A percentile compares a stretch with the other conserved stretches of the same genome.
Evolutionary conservation across 2,113 vertebrate genomes (phyloP).

Genomic region (Harpagus bidentatus): DNA sequence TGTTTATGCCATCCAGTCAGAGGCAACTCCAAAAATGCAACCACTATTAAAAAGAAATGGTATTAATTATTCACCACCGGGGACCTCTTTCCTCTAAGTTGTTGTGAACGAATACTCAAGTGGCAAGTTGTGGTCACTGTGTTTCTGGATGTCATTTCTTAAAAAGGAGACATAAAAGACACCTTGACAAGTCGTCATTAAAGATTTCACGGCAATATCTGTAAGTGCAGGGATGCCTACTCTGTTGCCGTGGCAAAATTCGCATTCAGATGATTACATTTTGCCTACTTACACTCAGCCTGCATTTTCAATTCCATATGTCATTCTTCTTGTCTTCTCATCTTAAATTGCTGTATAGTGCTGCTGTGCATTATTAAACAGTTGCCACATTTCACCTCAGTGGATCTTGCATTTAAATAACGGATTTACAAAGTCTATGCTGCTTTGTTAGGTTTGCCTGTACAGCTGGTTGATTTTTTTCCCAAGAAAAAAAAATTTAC

Average conservation of each 20-base stretch:
- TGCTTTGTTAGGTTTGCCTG: not conserved
- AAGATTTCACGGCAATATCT: not conserved
- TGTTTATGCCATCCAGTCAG: not conserved
- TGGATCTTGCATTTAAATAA: not conserved
- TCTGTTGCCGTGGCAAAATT: not conserved
- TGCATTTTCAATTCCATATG: slow-evolving; percentile 35
- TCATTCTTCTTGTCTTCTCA: slow-evolving; percentile 40
- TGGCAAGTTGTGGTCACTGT: not conserved
- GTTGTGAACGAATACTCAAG: not conserved
- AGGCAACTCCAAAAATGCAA: not conserved
- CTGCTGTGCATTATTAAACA: slow-evolving; percentile 55
- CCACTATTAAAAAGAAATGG: not conserved
- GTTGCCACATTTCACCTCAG: slow-evolving; percentile 27
- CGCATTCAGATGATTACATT: slow-evolving; percentile 23
- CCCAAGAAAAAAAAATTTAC: not conserved
- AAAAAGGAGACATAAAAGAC: not conserved
- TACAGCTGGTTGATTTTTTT: not conserved
- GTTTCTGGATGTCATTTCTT: not conserved
- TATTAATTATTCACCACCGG: not conserved
- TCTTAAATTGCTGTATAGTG: not conserved
- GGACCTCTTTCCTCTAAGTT: not conserved
- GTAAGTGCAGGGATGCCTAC: not conserved
- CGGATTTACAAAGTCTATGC: not conserved
- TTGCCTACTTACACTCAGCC: slow-evolving; percentile 3
- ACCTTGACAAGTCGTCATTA: slow-evolving; percentile 22